Conservation (phyloP, 2,888 invertebrate genomes). For the Conchocele bisecta region DNA sequence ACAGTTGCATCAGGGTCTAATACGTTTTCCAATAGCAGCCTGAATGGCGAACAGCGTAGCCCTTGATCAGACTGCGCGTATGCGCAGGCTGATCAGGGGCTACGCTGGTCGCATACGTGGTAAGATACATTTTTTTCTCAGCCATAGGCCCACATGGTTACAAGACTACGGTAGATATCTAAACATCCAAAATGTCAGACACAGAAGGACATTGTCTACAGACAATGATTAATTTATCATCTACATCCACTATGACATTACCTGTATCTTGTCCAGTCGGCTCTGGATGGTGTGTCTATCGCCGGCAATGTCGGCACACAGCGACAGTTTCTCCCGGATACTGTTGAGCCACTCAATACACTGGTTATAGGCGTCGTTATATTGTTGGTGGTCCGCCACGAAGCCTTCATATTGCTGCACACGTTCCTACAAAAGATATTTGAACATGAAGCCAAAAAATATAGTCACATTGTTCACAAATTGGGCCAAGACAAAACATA, state of each 20-base stretch:
- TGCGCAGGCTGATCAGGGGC: no score
- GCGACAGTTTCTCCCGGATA: constrained; percentile 93
- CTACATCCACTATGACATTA: constrained; percentile 45
- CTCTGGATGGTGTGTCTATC: constrained; percentile 93
- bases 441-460: no score
- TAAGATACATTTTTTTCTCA: no score
- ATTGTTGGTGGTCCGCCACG: constrained; percentile 92
- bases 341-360: constrained; percentile 89
- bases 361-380: constrained; percentile 75
- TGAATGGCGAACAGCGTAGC: no score
- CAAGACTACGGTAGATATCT: neutral
- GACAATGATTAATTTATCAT: no score
- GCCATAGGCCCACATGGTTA: neutral
- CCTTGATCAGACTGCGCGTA: no score
- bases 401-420: constrained; percentile 91
- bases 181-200: neutral
- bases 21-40: no score
- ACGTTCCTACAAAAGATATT: constrained; percentile 72
- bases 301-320: constrained; percentile 92
- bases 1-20: no score
- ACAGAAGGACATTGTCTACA: no score
- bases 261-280: constrained; percentile 89
- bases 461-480: no score
- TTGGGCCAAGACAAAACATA: no score
- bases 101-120: no score